Conservation (phyloP, 2,888 invertebrate species). For the Lasioglossum pauxillum region DNA sequence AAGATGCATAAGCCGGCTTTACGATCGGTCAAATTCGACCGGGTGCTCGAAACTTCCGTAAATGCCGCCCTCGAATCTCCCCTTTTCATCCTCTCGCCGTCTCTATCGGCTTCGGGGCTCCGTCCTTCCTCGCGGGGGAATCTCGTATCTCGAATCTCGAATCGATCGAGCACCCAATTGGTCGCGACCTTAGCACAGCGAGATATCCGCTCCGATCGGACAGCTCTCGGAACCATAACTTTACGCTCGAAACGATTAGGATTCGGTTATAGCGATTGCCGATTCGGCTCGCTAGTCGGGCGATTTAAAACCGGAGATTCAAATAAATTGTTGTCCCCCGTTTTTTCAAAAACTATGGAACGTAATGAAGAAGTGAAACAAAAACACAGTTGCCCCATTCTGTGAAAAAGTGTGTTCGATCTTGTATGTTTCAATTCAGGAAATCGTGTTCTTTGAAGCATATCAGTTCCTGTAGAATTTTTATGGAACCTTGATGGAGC, state of each 20-base stretch:
- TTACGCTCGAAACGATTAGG: background rate
- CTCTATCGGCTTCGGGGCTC: background rate
- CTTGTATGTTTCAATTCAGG: too few relatives aligned
- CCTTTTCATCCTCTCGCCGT: background rate
- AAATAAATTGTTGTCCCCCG: background rate
- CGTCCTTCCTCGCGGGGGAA: background rate
- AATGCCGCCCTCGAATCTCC: constrained; percentile 33
- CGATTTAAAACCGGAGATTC: background rate
- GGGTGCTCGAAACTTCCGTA: constrained; percentile 37
- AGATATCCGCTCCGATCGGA: background rate
- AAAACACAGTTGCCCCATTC: too few relatives aligned
- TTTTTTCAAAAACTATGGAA: background rate
- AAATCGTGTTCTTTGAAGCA: too few relatives aligned
- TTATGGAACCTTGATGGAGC: background rate
- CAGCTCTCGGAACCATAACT: background rate
- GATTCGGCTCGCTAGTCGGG: background rate
- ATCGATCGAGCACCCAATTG: constrained; percentile 6
- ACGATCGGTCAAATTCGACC: constrained; percentile 61
- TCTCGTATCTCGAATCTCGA: constrained; percentile 1
- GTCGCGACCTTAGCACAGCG: background rate
- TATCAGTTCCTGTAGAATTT: background rate
- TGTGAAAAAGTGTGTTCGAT: too few relatives aligned
- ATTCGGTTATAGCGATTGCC: background rate
- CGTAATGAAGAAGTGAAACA: too few relatives aligned
- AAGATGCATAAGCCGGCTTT: constrained; percentile 62